Base-by-base conservation (phyloP, 2,888 invertebrate species). In the Pseudoips prasinana region DNA sequence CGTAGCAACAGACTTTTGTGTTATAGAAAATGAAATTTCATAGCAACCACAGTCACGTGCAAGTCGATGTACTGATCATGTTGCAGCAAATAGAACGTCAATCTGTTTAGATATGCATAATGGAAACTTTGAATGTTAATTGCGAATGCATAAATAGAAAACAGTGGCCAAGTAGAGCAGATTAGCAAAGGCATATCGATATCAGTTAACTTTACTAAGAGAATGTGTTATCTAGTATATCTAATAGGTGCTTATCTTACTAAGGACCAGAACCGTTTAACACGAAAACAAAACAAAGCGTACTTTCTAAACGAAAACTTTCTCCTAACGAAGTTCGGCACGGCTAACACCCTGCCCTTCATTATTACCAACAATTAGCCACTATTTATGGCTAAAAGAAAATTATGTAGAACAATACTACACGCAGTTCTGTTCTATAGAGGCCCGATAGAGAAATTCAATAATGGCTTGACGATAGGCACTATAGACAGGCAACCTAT, bases 271-370 rank as follows among this genome's bases (percentile, higher is more conserved):
- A 62, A 59, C 49, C 66, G 56, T 58, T 59, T 58, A 58, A 66
- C 73, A 68, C 47, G 67, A 74, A 73, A 78, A 76, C 73, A 68
- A 77, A 76, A 77, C 77, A 77, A 76, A 70, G 71, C 61, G 53
- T 53, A 72, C 83, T 83, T 82, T 82, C 82, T 78, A 82, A 75
- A 64, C 66, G 59, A 73, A 73, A 56, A 74, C 79, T 81, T 82
- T 82, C 81, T 73, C 81, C 47, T 55, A 66, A 70, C 66, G 58
- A 73, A 77, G 71, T 74, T 75, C 58, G 68, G 67, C 63, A 63
- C 60, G 64, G 66, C 58, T 70, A 68, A 64, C 64, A 59, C 61
- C 56, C 58, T n/a, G 72, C 77, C 78, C 77, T 77, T 79, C 71
- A 69, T 71, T 59, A 69, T 71, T 59, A 63, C 57, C 53, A 33